Base-by-base conservation (phyloP, 2,797 vertebrate genomes). In the Hylomyscus alleni region DNA sequence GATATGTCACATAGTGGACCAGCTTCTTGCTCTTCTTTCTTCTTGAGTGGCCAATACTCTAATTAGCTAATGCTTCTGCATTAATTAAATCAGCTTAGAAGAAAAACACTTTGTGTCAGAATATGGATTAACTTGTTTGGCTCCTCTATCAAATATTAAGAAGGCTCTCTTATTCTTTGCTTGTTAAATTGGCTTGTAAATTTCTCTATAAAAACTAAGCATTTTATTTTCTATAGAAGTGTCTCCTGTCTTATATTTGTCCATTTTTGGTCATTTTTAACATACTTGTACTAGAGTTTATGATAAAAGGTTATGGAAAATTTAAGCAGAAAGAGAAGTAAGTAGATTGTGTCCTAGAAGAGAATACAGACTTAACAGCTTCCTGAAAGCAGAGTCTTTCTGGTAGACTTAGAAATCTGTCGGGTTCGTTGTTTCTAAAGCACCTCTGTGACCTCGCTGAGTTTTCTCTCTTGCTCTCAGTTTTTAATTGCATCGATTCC, bases 321-420 rank as follows among this genome's bases (percentile, higher is more conserved):
- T 3, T 52, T 83, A 76, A 93, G 22, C 3, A 76, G 76, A 94
- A 91, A 77, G 44, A 26, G 47, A 89, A 19, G 24, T 50, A 14
- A 88, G 78, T 22, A 37, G 47, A 93, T 96, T 87, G 24, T 91
- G n/a, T 89, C 94, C 95, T 76, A 93, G 37, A 52, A 17, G 19
- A 50, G 44, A 44, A 34, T 47, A 22, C 82, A 54, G 22, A 54
- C 54, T 89, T 89, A 62, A 93, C 26, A 17, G 14, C 72, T 80
- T n/a, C 56, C 73, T 73, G 78, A 88, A 69, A 95, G 84, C 73
- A 67, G 76, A 95, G 78, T 4, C 88, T 85, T 52, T 93, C 7
- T 75, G 44, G 24, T n/a, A n/a, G 44, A 86, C 47, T 15, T 24
- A 50, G 62, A 14, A 65, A 44, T 34, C n/a, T 83, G 24, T 60